Conservation (phyloP, 2,113 vertebrate genomes). For the Urocynchramus pylzowi region DNA sequence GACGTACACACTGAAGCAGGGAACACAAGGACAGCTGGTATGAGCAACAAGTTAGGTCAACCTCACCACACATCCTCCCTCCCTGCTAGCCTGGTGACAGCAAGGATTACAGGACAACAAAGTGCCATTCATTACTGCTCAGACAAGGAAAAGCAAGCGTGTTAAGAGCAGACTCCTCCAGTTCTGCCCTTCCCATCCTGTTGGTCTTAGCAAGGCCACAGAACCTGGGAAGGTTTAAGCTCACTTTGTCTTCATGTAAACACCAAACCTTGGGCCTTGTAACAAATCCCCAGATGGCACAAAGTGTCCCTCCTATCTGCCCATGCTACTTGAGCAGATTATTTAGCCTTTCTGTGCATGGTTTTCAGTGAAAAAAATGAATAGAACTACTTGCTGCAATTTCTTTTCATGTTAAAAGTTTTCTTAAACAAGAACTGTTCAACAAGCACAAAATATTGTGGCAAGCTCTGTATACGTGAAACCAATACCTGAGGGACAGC, state of each 20-base stretch:
- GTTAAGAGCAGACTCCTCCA: background rate
- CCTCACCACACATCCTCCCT: background rate
- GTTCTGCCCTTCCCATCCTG: background rate
- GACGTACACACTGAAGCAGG: background rate
- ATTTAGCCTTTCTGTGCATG: background rate
- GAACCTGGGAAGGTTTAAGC: background rate
- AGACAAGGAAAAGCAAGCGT: background rate
- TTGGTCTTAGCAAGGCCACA: fast-evolving
- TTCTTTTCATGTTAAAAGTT: background rate
- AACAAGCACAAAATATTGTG: background rate
- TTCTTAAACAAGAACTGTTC: background rate
- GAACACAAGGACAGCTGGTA: background rate
- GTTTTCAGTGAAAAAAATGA: background rate
- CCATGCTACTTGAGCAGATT: background rate
- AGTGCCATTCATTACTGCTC: background rate
- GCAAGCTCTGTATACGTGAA: background rate
- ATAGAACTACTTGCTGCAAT: background rate
- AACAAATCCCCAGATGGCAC: background rate
- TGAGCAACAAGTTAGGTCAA: fast-evolving
- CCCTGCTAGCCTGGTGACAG: background rate
- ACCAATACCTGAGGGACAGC: background rate
- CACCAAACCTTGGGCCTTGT: background rate
- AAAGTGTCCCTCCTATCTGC: background rate
- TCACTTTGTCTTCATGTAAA: fast-evolving
- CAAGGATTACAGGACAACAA: background rate